A percentile compares a stretch with the other conserved stretches of the same genome.
Conservation (phyloP, 2,113 vertebrate species). For the Argyrosomus japonicus region DNA sequence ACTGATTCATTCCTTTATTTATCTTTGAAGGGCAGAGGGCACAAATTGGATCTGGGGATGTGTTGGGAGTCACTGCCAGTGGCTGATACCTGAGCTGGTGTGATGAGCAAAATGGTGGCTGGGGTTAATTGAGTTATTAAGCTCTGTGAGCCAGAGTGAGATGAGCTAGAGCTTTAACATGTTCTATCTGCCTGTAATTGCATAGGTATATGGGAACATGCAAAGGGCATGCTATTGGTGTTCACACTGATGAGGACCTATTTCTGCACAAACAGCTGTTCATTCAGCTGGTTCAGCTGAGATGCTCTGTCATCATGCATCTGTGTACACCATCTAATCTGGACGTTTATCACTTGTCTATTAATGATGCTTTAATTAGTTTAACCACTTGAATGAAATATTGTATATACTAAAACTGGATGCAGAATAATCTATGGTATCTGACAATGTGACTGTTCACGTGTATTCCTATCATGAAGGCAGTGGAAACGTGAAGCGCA, state of each 20-base stretch:
- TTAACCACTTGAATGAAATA: background rate
- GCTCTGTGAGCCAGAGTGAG: slow-evolving; percentile 36
- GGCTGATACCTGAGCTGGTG: slow-evolving; percentile 64
- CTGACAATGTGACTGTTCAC: too few relatives aligned
- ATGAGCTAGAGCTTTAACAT: slow-evolving; percentile 41
- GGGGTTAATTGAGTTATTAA: slow-evolving; percentile 75
- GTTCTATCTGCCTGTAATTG: slow-evolving; percentile 33
- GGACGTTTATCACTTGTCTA: background rate
- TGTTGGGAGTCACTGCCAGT: slow-evolving; percentile 49
- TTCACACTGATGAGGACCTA: background rate
- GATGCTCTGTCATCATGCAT: background rate
- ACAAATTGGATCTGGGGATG: slow-evolving; percentile 71
- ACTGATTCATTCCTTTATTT: slow-evolving; percentile 69
- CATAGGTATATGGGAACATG: slow-evolving; percentile 12
- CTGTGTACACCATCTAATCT: background rate
- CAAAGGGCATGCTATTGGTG: slow-evolving; percentile 18
- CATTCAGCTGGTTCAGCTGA: background rate
- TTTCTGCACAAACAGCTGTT: background rate
- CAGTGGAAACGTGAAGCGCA: too few relatives aligned
- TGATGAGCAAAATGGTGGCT: slow-evolving; percentile 57
- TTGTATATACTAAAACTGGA: background rate
- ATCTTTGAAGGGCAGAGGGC: slow-evolving; percentile 67
- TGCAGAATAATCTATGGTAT: too few relatives aligned
- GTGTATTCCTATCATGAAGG: too few relatives aligned
- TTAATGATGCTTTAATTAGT: background rate